A percentile compares a stretch with the other conserved stretches of the same genome.
Conservation (phyloP, 2,797 vertebrate species). For the Malacoraja senta region DNA sequence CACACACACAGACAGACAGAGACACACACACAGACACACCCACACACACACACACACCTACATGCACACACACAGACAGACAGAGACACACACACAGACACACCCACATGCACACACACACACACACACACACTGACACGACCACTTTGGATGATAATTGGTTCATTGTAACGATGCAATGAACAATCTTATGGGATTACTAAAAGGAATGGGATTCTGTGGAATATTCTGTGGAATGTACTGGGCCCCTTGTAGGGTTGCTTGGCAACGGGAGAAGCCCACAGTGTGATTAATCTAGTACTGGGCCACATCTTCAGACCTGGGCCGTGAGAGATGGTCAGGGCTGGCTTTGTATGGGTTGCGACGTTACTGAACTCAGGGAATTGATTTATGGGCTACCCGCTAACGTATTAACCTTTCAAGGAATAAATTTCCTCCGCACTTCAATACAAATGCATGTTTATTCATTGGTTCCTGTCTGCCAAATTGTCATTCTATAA, state of each 20-base stretch:
- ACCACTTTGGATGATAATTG: neutral
- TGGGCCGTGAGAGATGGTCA: conserved; percentile 15
- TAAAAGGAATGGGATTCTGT: conserved; percentile 5
- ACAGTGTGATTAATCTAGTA: conserved; percentile 27
- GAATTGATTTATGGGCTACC: conserved; percentile 33
- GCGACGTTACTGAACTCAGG: conserved; percentile 19
- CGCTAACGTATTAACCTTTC: conserved; percentile 37
- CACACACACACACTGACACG: no score
- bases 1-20: neutral
- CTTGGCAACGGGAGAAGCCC: neutral
- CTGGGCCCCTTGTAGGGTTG: conserved; percentile 9
- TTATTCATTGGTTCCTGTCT: conserved; percentile 25
- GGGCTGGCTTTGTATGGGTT: neutral
- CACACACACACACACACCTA: neutral
- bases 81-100: no score
- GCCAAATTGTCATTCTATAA: neutral
- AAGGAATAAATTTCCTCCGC: conserved; percentile 28
- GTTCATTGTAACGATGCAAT: neutral
- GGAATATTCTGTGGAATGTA: conserved; percentile 8
- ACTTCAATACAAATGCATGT: neutral
- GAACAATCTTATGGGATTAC: neutral
- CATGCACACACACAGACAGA: neutral
- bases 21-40: no score
- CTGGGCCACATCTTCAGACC: neutral
- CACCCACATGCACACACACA: neutral